Conservation (phyloP, 2,113 vertebrate species). For the Butorides virescens region DNA sequence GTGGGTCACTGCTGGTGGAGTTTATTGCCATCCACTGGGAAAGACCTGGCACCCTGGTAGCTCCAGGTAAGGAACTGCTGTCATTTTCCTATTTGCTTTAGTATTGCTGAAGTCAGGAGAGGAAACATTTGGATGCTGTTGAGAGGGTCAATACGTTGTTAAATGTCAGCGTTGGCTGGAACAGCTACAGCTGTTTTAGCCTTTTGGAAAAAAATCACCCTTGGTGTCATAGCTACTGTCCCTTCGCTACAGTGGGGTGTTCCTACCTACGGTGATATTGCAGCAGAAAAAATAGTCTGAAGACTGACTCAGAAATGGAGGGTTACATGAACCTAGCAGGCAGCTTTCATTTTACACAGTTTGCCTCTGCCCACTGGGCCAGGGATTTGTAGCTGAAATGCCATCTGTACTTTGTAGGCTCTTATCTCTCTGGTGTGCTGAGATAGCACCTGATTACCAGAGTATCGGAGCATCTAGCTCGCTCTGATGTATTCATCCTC, state of each 20-base stretch:
- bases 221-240: background rate
- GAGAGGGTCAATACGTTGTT: background rate
- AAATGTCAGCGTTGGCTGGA: background rate
- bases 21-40: background rate
- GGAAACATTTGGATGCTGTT: background rate
- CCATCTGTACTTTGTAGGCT: background rate
- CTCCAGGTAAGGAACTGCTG: background rate
- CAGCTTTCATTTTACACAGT: background rate
- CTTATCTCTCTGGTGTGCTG: background rate
- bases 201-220: background rate
- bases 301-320: rapidly evolving
- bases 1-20: background rate
- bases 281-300: background rate
- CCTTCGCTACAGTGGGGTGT: rapidly evolving
- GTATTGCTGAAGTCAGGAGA: background rate
- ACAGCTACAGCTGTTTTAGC: background rate
- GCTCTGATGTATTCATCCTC: background rate
- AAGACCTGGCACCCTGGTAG: background rate
- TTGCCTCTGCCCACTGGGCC: background rate
- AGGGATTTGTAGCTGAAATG: background rate
- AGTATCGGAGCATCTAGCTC: background rate
- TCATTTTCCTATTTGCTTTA: background rate
- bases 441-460: background rate
- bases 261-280: background rate
- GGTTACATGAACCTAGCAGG: background rate